These are phyloP conservation scores for Dromas ardeola DNA, from an alignment of 2,113 vertebrate species.

Conservation along the genomic window DNA sequence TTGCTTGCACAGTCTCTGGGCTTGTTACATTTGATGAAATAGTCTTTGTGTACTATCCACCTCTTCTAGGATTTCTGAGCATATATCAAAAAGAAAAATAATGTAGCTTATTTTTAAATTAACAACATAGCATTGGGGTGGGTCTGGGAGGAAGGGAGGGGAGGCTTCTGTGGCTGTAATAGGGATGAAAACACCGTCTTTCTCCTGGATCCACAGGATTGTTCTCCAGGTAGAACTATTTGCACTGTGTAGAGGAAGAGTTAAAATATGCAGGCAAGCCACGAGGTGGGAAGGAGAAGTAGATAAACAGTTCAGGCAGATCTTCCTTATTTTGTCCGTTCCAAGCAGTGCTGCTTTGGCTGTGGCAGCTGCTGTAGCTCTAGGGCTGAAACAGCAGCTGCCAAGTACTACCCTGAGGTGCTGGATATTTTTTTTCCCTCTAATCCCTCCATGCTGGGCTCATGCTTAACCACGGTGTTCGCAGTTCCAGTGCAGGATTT, in stretches of 20 bases:
- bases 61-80: not conserved
- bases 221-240: not conserved
- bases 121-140: not conserved
- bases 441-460: not conserved
- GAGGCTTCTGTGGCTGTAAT: not conserved
- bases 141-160: not conserved
- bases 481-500: not conserved
- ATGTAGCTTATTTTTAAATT: not conserved
- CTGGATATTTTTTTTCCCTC: not conserved
- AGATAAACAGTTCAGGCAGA: not conserved
- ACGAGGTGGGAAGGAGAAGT: not conserved
- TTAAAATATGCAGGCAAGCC: not conserved
- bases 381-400: constrained; percentile 21
- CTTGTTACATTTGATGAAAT: not conserved
- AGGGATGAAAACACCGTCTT: not conserved
- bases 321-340: not conserved
- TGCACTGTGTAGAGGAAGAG: not conserved
- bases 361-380: constrained; percentile 40
- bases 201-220: not conserved
- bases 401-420: constrained; percentile 12
- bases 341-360: not conserved
- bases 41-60: not conserved
- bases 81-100: not conserved
- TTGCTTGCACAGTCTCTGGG: not conserved
- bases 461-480: not conserved